Evolutionary conservation across 1,140 invertebrate genomes (phyloP).

Genomic region (Dryas iulia): DNA sequence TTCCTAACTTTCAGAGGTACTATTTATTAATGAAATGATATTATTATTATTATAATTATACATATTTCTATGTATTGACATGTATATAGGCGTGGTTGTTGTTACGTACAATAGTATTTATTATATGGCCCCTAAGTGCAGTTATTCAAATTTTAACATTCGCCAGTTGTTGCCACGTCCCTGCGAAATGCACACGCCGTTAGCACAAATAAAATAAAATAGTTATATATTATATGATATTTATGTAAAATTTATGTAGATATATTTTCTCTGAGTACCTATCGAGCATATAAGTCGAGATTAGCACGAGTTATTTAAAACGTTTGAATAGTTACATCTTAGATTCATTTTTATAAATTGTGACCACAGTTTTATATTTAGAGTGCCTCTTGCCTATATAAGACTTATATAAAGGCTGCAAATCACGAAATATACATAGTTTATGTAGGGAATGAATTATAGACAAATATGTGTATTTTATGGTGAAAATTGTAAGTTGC

Average conservation of each 20-base stretch:
- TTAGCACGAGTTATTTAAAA: constrained; percentile 68
- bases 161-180: constrained; percentile 65
- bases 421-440: constrained; percentile 80
- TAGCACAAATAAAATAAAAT: constrained; percentile 67
- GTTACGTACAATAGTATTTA: constrained; percentile 63
- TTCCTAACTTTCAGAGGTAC: constrained; percentile 81
- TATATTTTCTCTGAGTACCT: constrained; percentile 59
- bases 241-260: constrained; percentile 61
- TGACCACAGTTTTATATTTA: constrained; percentile 81
- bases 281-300: constrained; percentile 62
- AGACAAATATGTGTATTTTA: constrained; percentile 74
- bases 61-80: constrained; percentile 76
- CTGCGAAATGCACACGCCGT: constrained; percentile 63
- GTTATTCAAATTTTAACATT: constrained; percentile 82
- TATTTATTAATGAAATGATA: constrained; percentile 79
- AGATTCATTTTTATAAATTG: constrained; percentile 78
- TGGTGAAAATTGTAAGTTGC: constrained; percentile 80
- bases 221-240: constrained; percentile 48
- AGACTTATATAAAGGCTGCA: constrained; percentile 82
- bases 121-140: constrained; percentile 75
- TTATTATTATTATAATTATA: constrained; percentile 77
- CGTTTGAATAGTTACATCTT: constrained; percentile 66
- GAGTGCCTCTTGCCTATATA: constrained; percentile 82
- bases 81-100: constrained; percentile 70
- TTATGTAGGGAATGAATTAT: constrained; percentile 75